Evolutionary conservation across 2,797 vertebrate species (phyloP).

Genomic region (Propithecus perrieri): DNA sequence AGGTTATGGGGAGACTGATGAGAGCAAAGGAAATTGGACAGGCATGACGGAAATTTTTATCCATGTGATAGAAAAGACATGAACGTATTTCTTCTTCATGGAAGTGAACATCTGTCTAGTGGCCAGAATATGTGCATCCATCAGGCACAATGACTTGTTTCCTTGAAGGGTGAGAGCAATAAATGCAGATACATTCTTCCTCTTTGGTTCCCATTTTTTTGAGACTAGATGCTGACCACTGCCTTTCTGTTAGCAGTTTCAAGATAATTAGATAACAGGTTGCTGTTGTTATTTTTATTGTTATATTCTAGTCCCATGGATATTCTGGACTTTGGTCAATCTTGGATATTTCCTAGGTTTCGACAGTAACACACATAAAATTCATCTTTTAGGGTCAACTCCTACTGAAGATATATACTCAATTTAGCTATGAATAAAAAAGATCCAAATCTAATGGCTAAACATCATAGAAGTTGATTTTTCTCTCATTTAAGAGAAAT

Average conservation of each 20-base stretch:
- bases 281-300: neutral
- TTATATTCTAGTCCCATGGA: neutral
- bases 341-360: neutral
- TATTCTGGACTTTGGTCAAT: neutral
- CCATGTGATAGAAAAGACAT: neutral
- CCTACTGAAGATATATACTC: neutral
- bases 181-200: neutral
- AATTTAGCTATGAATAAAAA: neutral
- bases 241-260: neutral
- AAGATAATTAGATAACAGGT: neutral
- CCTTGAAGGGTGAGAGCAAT: neutral
- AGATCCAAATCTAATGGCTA: neutral
- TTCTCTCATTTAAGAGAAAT: neutral
- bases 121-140: neutral
- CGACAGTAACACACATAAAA: neutral
- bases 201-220: neutral
- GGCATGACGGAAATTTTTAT: neutral
- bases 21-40: neutral
- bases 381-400: neutral
- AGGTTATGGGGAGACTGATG: neutral
- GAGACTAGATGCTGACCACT: neutral
- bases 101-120: neutral
- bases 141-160: neutral
- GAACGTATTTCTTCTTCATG: neutral
- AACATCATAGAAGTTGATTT: neutral